Conservation (phyloP, 2,888 invertebrate species). For the Mamestra brassicae region DNA sequence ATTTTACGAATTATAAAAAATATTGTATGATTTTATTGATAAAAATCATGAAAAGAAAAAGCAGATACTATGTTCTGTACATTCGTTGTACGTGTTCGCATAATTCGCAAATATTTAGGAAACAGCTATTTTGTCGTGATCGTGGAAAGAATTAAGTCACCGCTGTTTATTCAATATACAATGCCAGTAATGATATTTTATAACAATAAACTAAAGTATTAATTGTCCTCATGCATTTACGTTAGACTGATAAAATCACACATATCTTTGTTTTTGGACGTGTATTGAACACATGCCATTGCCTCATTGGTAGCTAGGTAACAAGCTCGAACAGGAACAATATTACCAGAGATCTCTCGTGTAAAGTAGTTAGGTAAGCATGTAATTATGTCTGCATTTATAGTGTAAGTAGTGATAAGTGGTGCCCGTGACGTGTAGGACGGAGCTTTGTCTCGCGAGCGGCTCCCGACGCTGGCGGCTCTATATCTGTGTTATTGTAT, state of each 20-base stretch:
- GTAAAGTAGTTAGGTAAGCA: slow-evolving; percentile 59
- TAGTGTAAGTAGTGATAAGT: slow-evolving; percentile 60
- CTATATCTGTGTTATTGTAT: not conserved
- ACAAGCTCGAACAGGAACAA: slow-evolving; percentile 46
- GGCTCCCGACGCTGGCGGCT: slow-evolving; percentile 10
- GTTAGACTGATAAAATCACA: slow-evolving; percentile 54
- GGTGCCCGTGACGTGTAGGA: slow-evolving; percentile 62
- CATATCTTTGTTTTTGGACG: slow-evolving; percentile 49
- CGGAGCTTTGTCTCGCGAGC: slow-evolving; percentile 56
- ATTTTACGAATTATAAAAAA: slow-evolving; percentile 4
- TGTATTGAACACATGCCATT: slow-evolving; percentile 15
- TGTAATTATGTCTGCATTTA: slow-evolving; percentile 67
- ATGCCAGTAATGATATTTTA: slow-evolving; percentile 53
- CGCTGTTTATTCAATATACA: slow-evolving; percentile 21
- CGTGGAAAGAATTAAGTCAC: not conserved
- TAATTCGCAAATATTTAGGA: not conserved
- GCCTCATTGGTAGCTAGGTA: slow-evolving; percentile 21
- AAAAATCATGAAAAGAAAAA: not conserved
- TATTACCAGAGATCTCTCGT: slow-evolving; percentile 68
- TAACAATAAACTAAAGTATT: slow-evolving; percentile 24
- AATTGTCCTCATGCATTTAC: slow-evolving; percentile 42
- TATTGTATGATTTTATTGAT: too few species aligned
- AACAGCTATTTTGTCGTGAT: not conserved
- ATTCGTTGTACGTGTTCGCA: not conserved
- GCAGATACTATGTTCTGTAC: not conserved